Percentiles rank a stretch among this genome's conserved stretches.
Evolutionary conservation across 1,140 invertebrate genomes (phyloP).

Genomic region (Drosophila arawakana): DNA sequence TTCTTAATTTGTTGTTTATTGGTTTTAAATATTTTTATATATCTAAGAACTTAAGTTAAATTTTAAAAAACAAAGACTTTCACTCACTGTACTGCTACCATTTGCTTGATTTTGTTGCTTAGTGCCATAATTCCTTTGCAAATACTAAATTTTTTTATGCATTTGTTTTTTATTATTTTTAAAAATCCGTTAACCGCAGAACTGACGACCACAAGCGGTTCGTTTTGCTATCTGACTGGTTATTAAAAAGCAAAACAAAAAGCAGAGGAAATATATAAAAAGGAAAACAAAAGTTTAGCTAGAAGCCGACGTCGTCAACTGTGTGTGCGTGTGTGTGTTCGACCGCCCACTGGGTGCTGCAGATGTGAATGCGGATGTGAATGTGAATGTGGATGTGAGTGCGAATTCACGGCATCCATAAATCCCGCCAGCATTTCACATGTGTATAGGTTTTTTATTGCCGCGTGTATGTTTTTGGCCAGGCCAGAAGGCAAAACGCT

Average conservation of each 20-base stretch:
- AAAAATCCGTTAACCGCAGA: constrained; percentile 44
- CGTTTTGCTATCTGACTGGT: constrained; percentile 67
- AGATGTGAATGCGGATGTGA: constrained; percentile 27
- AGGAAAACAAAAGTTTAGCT: constrained; percentile 46
- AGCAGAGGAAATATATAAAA: constrained; percentile 28
- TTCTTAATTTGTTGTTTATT: no score
- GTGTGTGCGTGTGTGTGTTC: background rate
- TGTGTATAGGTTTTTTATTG: constrained; percentile 80
- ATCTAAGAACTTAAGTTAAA: no score
- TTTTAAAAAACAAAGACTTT: no score
- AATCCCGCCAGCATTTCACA: constrained; percentile 75
- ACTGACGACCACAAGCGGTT: constrained; percentile 61
- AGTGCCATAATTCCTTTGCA: constrained; percentile 33
- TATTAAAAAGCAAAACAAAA: constrained; percentile 68
- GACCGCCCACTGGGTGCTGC: constrained; percentile 17
- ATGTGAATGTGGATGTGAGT: constrained; percentile 6
- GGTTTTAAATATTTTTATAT: no score
- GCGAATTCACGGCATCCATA: constrained; percentile 62
- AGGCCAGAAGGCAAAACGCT: constrained; percentile 57
- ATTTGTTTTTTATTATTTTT: constrained; percentile 46
- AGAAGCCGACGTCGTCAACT: constrained; percentile 28
- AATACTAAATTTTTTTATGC: constrained; percentile 20
- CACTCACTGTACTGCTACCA: no score
- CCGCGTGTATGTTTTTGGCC: constrained; percentile 36
- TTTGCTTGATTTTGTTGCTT: constrained; percentile 1